Evolutionary conservation across 30 jellyfish, hydroid and myxozoan species (phyloP).

Genomic region (Chrysaora quinquecirrha): DNA sequence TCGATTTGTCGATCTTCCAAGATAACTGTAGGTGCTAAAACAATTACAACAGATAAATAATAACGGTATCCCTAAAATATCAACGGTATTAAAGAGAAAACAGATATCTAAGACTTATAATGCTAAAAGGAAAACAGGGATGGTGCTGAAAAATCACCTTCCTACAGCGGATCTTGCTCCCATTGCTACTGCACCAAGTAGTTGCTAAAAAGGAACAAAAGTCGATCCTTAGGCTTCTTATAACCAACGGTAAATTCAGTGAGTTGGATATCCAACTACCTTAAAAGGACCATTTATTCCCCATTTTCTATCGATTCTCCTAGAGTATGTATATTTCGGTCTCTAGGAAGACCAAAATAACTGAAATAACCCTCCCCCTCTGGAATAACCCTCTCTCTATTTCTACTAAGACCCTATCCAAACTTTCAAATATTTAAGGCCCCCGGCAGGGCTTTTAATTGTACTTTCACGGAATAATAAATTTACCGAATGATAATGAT

Average conservation of each 20-base stretch:
- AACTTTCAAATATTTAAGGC: too few relatives aligned
- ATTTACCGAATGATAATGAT: too few relatives aligned
- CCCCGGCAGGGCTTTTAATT: too few relatives aligned
- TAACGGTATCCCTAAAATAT: not conserved
- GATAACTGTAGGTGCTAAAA: conserved; percentile 5
- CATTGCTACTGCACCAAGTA: not conserved
- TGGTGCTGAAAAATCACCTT: too few relatives aligned
- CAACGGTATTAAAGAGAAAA: not conserved
- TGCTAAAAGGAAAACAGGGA: not conserved
- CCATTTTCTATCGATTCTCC: too few relatives aligned
- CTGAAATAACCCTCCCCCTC: not conserved
- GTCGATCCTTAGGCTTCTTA: not conserved
- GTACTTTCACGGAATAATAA: too few relatives aligned
- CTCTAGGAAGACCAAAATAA: too few relatives aligned
- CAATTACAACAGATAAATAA: not conserved
- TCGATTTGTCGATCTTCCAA: not conserved
- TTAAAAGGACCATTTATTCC: not conserved
- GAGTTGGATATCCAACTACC: not conserved
- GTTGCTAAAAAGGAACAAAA: not conserved
- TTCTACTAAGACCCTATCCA: too few relatives aligned
- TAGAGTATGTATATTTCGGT: not conserved
- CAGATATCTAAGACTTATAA: too few relatives aligned
- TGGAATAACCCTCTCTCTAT: not conserved
- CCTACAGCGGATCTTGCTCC: not conserved
- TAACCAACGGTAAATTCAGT: not conserved